These are phyloP conservation scores for Elanoides forficatus DNA, from an alignment of 2,113 vertebrate genomes.

Conservation along the genomic window DNA sequence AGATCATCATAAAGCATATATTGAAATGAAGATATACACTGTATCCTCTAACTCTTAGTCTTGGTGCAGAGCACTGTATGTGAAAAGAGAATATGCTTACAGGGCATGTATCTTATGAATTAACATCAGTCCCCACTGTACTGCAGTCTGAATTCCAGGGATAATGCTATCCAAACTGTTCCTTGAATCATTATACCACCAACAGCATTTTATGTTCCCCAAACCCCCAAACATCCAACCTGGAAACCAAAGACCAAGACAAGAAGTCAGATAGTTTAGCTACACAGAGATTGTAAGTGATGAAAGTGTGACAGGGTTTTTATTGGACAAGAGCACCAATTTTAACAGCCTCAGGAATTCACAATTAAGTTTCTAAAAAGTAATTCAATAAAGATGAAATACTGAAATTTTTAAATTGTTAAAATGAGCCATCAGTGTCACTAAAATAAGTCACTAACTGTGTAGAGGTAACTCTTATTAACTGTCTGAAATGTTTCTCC, in stretches of 20 bases:
- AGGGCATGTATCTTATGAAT: background rate
- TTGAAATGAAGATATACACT: background rate
- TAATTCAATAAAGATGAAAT: background rate
- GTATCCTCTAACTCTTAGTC: background rate
- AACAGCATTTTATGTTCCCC: background rate
- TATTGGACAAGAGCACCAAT: background rate
- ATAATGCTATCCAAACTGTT: background rate
- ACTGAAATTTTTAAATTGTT: background rate
- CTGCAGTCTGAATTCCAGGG: background rate
- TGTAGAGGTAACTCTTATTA: background rate
- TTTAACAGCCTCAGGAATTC: background rate
- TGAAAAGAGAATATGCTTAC: background rate
- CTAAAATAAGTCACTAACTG: background rate
- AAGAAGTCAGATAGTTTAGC: background rate
- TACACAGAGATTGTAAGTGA: background rate
- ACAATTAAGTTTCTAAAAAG: background rate
- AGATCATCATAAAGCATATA: background rate
- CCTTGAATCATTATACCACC: background rate
- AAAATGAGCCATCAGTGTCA: background rate
- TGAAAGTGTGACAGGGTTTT: background rate
- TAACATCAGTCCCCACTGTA: background rate
- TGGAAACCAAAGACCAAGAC: background rate
- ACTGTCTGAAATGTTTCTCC: background rate
- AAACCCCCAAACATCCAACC: background rate
- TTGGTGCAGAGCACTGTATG: background rate